A percentile compares a stretch with the other conserved stretches of the same genome.
These are phyloP conservation scores for Acropora tenuis DNA, from an alignment of 64 coral and sea anemone species.

Conservation along the genomic window DNA sequence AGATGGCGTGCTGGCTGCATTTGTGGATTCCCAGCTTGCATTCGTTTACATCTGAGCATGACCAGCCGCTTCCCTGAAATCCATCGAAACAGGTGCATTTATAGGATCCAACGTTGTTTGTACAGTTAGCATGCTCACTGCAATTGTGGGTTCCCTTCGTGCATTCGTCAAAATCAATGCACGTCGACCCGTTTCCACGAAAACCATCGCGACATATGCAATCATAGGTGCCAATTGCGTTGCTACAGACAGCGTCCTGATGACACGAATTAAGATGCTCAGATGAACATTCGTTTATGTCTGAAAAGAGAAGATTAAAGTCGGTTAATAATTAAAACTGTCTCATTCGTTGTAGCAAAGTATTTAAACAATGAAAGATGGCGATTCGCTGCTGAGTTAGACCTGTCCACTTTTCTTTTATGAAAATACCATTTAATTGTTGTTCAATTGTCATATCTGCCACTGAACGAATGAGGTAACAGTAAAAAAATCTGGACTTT, in stretches of 20 bases:
- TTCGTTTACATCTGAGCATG: too few species aligned
- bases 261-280: neutral
- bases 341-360: too few species aligned
- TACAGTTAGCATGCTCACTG: neutral
- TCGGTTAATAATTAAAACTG: too few species aligned
- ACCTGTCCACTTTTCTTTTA: too few species aligned
- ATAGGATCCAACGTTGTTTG: neutral
- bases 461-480: too few species aligned
- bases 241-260: neutral
- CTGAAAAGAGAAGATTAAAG: neutral
- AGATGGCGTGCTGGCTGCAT: too few species aligned
- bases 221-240: neutral
- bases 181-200: too few species aligned
- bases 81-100: neutral
- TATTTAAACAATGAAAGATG: too few species aligned
- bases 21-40: too few species aligned
- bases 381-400: too few species aligned
- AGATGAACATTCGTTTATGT: slow-evolving; percentile 3
- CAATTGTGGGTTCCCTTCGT: neutral
- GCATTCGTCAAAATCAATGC: neutral
- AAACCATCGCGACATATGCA: neutral
- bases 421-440: neutral
- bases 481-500: too few species aligned
- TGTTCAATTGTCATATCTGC: neutral
- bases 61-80: neutral